Evolutionary conservation across 2,888 invertebrate species (phyloP).

Genomic region (Megalurothrips usitatus): DNA sequence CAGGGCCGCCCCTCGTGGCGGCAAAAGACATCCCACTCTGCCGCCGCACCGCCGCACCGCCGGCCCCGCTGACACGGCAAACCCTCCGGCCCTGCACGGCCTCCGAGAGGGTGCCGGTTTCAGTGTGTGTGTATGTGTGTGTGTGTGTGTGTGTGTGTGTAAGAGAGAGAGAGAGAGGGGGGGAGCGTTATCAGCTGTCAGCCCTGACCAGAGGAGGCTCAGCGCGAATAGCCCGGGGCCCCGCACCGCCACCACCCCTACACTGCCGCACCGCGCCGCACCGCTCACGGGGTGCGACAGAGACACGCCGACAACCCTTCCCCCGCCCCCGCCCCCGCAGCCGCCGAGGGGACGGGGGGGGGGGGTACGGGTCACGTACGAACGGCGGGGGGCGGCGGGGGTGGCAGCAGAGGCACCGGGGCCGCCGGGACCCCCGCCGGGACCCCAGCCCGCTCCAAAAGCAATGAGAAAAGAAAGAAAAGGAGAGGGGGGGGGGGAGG

Average conservation of each 20-base stretch:
- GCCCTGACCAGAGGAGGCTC: constrained; percentile 5
- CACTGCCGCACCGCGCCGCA: background rate
- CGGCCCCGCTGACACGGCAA: background rate
- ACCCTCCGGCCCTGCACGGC: background rate
- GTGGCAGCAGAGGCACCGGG: too few relatives aligned
- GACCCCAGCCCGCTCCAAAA: background rate
- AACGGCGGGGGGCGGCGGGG: too few relatives aligned
- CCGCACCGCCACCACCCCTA: background rate
- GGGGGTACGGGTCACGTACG: too few relatives aligned
- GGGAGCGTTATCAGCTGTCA: constrained; percentile 17
- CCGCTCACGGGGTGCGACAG: background rate
- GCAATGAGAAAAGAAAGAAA: background rate
- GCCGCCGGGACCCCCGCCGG: background rate
- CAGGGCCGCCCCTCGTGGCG: background rate
- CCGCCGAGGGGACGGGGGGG: too few relatives aligned
- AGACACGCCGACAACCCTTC: too few relatives aligned
- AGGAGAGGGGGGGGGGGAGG: background rate
- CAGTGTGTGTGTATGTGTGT: too few relatives aligned
- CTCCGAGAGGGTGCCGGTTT: too few relatives aligned
- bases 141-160: too few relatives aligned
- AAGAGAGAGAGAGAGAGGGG: too few relatives aligned
- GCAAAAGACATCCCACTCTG: constrained; percentile 12
- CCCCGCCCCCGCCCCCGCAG: too few relatives aligned
- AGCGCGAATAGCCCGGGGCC: background rate
- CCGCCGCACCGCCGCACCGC: background rate